phyloP scores from a whole-genome alignment of 37 sponge, comb jelly and placozoan genomes.

The Tethya wilhelma region DNA sequence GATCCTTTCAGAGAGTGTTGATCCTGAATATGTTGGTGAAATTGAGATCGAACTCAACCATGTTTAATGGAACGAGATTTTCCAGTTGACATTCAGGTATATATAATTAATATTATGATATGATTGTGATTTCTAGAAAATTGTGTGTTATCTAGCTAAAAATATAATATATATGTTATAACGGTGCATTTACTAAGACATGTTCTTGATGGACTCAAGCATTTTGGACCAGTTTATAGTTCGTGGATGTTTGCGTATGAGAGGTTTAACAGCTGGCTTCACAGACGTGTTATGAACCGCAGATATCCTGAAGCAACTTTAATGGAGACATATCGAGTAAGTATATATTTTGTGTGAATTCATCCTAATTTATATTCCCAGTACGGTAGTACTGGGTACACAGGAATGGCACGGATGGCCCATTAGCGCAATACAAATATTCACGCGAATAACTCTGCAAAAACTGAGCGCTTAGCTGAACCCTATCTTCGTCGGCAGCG shows the following conservation, averaged over 20 bases:
- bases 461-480: too few species aligned
- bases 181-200: constrained; percentile 28
- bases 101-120: not conserved
- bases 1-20: not conserved
- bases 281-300: constrained; percentile 22
- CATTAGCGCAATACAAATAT: too few species aligned
- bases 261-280: constrained; percentile 34
- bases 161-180: not conserved
- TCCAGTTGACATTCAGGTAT: constrained; percentile 1
- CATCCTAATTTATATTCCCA: too few species aligned
- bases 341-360: too few species aligned
- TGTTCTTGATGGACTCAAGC: constrained; percentile 14
- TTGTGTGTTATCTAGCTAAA: not conserved
- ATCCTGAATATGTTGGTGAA: not conserved
- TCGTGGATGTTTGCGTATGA: constrained; percentile 42
- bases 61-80: constrained; percentile 19
- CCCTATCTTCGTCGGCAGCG: too few species aligned
- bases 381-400: too few species aligned
- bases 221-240: constrained; percentile 31
- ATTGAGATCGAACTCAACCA: not conserved
- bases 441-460: too few species aligned
- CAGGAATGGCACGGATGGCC: too few species aligned
- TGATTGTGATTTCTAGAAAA: too few species aligned
- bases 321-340: constrained; percentile 32
- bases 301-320: constrained; percentile 24